Evolutionary conservation across 1,140 invertebrate genomes (phyloP).

Genomic region (Drosophila pectinifera): DNA sequence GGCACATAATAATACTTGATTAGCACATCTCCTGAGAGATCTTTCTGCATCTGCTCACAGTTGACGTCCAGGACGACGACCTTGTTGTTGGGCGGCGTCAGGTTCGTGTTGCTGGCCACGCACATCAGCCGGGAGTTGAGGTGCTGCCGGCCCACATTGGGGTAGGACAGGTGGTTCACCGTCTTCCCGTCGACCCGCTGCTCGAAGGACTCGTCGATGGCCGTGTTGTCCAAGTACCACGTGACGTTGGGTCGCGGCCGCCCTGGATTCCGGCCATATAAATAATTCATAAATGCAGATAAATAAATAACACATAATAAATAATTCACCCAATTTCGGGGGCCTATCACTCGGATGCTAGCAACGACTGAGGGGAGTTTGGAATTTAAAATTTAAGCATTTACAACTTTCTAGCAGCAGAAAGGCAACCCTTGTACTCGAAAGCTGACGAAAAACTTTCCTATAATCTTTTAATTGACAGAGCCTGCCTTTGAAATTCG

Average conservation of each 20-base stretch:
- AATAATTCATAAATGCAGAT: conserved; percentile 13
- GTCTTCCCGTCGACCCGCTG: conserved; percentile 89
- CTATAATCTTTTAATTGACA: conserved; percentile 16
- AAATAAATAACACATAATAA: conserved; percentile 13
- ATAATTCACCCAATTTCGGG: conserved; percentile 1
- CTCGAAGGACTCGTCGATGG: conserved; percentile 93
- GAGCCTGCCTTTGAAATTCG: conserved; percentile 1
- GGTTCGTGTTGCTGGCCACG: conserved; percentile 94
- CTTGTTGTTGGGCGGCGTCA: conserved; percentile 90
- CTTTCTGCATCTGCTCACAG: conserved; percentile 92
- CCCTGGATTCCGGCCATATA: conserved; percentile 86
- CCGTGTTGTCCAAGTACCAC: conserved; percentile 93
- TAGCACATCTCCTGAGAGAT: background rate
- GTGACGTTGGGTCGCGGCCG: conserved; percentile 91
- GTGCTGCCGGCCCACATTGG: conserved; percentile 91
- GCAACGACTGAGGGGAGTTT: background rate
- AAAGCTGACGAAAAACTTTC: conserved; percentile 2
- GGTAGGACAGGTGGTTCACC: conserved; percentile 91
- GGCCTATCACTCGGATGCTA: conserved; percentile 1
- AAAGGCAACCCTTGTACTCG: conserved; percentile 6
- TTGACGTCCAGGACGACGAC: conserved; percentile 93
- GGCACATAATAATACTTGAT: background rate
- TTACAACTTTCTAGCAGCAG: conserved; percentile 8
- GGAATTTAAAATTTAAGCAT: conserved; percentile 15
- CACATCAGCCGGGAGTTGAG: conserved; percentile 91